These are phyloP conservation scores for Melanerpes aurifrons DNA, from an alignment of 2,113 vertebrate genomes.

Conservation along the genomic window DNA sequence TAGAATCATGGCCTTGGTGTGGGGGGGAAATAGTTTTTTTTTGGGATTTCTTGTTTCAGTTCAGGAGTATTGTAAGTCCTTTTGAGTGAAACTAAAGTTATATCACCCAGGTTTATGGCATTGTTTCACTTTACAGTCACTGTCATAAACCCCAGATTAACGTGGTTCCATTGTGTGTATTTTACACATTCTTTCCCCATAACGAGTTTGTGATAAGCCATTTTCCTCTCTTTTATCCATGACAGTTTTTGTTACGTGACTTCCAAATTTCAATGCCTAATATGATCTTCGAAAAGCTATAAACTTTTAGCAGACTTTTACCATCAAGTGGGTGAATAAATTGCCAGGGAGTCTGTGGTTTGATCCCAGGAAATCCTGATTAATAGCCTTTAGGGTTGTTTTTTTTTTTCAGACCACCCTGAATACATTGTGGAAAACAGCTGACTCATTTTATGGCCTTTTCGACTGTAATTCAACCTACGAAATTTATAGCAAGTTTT, in stretches of 20 bases:
- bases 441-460: slow-evolving; percentile 70
- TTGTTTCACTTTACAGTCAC: slow-evolving; percentile 46
- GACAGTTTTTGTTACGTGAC: slow-evolving; percentile 49
- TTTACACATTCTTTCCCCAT: slow-evolving; percentile 53
- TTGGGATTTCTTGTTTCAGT: neutral
- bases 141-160: slow-evolving; percentile 60
- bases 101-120: slow-evolving; percentile 57
- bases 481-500: slow-evolving; percentile 27
- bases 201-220: slow-evolving; percentile 61
- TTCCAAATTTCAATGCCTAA: slow-evolving; percentile 73
- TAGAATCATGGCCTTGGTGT: neutral
- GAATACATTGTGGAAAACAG: slow-evolving; percentile 69
- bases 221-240: slow-evolving; percentile 45
- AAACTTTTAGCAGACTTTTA: slow-evolving; percentile 76
- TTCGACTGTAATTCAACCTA: slow-evolving; percentile 62
- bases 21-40: neutral
- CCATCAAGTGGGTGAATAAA: slow-evolving; percentile 66
- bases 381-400: slow-evolving; percentile 63
- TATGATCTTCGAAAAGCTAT: slow-evolving; percentile 73
- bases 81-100: slow-evolving; percentile 37
- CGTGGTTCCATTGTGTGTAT: slow-evolving; percentile 55
- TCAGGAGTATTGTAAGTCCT: neutral
- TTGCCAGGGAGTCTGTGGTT: slow-evolving; percentile 61
- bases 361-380: slow-evolving; percentile 82
- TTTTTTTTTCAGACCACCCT: slow-evolving; percentile 72